Conservation (phyloP, 2,888 invertebrate species). For the Xestia sexstrigata region DNA sequence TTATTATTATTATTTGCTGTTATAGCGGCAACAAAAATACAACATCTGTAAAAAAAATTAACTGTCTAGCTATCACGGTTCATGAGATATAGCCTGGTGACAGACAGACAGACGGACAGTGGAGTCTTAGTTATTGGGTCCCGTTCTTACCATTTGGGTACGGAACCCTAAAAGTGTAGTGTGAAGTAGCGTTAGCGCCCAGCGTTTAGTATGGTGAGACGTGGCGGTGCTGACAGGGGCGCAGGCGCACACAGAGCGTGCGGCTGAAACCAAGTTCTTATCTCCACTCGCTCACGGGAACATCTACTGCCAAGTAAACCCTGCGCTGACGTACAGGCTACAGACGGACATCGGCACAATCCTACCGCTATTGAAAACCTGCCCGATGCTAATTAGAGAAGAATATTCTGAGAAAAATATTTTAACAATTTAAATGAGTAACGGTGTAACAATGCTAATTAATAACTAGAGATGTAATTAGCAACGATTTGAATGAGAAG, state of each 20-base stretch:
- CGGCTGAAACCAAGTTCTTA: constrained; percentile 7
- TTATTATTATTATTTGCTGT: too few relatives aligned
- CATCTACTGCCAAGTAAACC: not conserved
- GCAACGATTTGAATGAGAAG: constrained; percentile 60
- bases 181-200: not conserved
- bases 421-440: constrained; percentile 69
- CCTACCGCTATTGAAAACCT: constrained; percentile 53
- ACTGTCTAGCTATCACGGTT: too few relatives aligned
- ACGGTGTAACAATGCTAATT: constrained; percentile 66
- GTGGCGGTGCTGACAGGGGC: not conserved
- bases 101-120: too few relatives aligned
- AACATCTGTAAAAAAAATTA: too few relatives aligned
- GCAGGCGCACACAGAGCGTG: not conserved
- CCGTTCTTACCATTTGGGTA: too few relatives aligned
- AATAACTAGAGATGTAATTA: constrained; percentile 62
- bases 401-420: constrained; percentile 65
- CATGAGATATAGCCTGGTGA: too few relatives aligned
- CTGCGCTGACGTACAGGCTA: not conserved
- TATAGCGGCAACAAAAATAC: too few relatives aligned
- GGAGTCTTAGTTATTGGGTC: too few relatives aligned
- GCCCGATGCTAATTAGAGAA: constrained; percentile 60
- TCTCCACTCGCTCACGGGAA: not conserved
- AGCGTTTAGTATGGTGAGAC: not conserved
- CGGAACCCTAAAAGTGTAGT: not conserved
- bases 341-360: constrained; percentile 20